Conservation (phyloP, 2,888 invertebrate species). For the Chrysotoxum bicinctum region DNA sequence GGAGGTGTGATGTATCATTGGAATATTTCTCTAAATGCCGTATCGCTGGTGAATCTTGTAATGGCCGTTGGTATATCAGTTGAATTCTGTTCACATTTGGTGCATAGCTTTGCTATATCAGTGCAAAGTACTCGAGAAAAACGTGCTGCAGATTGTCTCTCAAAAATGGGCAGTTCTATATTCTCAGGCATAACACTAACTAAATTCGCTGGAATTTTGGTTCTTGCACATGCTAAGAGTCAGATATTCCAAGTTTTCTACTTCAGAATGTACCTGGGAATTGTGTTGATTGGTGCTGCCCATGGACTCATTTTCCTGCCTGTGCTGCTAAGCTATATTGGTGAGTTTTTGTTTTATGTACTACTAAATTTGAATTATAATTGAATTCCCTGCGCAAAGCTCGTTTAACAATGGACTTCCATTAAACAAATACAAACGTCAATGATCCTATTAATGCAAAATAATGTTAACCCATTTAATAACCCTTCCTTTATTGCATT, state of each 20-base stretch:
- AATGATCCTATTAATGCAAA: slow-evolving; percentile 9
- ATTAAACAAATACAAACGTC: slow-evolving; percentile 8
- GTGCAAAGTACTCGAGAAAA: slow-evolving; percentile 87
- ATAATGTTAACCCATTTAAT: slow-evolving; percentile 26
- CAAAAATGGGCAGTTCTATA: slow-evolving; percentile 96
- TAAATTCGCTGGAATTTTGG: slow-evolving; percentile 98
- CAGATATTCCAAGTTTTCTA: slow-evolving; percentile 98
- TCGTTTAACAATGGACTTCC: slow-evolving; percentile 24
- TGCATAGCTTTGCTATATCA: slow-evolving; percentile 94
- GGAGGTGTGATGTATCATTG: slow-evolving; percentile 98
- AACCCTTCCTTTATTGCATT: slow-evolving; percentile 46
- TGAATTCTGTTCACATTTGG: slow-evolving; percentile 98
- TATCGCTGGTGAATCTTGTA: slow-evolving; percentile 98
- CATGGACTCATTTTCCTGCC: slow-evolving; percentile 99
- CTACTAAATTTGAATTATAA: background rate
- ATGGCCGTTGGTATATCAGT: slow-evolving; percentile 99
- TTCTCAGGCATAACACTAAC: slow-evolving; percentile 98
- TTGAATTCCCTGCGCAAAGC: slow-evolving; percentile 7
- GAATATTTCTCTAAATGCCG: slow-evolving; percentile 97
- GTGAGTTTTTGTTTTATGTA: slow-evolving; percentile 82
- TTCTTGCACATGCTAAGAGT: slow-evolving; percentile 97
- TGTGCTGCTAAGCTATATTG: slow-evolving; percentile 97
- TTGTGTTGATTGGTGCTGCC: slow-evolving; percentile 97
- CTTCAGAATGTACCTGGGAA: slow-evolving; percentile 98
- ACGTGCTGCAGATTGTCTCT: slow-evolving; percentile 91